Evolutionary conservation across 2,888 invertebrate genomes (phyloP).

Genomic region (Tyria jacobaeae): DNA sequence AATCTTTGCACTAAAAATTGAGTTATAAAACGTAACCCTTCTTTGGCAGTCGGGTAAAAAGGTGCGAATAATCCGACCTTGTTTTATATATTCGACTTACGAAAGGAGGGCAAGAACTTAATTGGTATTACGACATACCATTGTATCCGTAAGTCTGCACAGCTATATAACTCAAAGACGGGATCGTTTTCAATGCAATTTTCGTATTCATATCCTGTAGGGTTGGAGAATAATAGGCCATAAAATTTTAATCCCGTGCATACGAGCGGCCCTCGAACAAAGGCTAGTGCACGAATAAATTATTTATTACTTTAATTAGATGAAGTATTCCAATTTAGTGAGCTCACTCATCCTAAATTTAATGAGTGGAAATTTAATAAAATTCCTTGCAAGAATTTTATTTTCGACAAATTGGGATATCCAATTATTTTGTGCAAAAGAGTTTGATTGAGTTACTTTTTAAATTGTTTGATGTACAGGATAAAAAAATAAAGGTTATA

Average conservation of each 20-base stretch:
- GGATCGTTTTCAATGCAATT: conserved; percentile 43
- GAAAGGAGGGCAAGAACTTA: no score
- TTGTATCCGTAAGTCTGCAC: not conserved
- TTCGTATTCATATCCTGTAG: conserved; percentile 45
- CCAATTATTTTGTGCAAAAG: conserved; percentile 14
- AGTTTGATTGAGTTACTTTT: conserved; percentile 5
- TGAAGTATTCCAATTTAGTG: conserved; percentile 38
- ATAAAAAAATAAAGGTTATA: not conserved
- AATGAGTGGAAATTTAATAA: conserved; percentile 23
- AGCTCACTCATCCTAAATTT: conserved; percentile 11
- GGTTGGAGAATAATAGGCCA: conserved; percentile 43
- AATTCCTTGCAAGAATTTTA: conserved; percentile 16
- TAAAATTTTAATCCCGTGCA: conserved; percentile 44
- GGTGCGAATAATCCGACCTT: not conserved
- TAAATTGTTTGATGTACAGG: conserved; percentile 9
- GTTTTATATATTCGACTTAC: not conserved
- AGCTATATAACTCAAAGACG: conserved; percentile 28
- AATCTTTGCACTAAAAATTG: no score
- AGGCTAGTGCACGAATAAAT: conserved; percentile 40
- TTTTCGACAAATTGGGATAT: conserved; percentile 12
- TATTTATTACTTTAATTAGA: conserved; percentile 48
- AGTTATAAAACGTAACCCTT: no score
- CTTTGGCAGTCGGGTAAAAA: no score
- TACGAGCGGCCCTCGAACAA: conserved; percentile 33
- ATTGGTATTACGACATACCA: not conserved